A percentile compares a stretch with the other conserved stretches of the same genome.
Evolutionary conservation across 2,113 vertebrate genomes (phyloP).

Genomic region (Dolichallabes microphthalmus): DNA sequence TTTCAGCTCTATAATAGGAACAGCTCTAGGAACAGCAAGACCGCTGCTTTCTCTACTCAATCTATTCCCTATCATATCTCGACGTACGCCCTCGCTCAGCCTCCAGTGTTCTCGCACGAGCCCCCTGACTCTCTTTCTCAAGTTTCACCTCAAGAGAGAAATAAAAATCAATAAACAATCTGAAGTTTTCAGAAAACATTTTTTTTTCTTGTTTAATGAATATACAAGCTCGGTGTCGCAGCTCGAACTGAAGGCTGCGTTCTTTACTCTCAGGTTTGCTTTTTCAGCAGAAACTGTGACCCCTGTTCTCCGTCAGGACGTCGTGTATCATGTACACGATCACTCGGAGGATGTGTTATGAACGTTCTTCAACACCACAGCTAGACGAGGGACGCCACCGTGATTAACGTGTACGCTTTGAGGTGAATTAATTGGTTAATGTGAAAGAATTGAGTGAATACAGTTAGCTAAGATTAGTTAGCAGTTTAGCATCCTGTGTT

Average conservation of each 20-base stretch:
- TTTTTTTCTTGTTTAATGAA: slow-evolving; percentile 90
- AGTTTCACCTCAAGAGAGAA: slow-evolving; percentile 93
- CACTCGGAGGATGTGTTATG: neutral
- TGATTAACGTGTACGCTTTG: neutral
- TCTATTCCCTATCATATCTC: slow-evolving; percentile 63
- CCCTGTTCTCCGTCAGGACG: too few relatives aligned
- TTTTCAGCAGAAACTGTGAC: slow-evolving; percentile 52
- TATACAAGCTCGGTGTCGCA: slow-evolving; percentile 92
- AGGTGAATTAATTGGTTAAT: slow-evolving; percentile 29
- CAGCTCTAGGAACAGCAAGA: slow-evolving; percentile 38
- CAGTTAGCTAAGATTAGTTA: neutral
- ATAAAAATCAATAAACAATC: slow-evolving; percentile 99
- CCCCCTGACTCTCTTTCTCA: slow-evolving; percentile 88
- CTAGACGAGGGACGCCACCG: neutral
- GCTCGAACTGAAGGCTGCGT: slow-evolving; percentile 82
- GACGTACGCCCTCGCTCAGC: slow-evolving; percentile 72
- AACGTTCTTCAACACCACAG: neutral
- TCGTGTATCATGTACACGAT: neutral
- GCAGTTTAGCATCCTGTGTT: neutral
- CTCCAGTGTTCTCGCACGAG: slow-evolving; percentile 71
- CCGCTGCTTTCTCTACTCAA: slow-evolving; percentile 36
- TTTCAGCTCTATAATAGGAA: slow-evolving; percentile 25
- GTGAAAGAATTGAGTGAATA: neutral
- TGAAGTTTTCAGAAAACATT: slow-evolving; percentile 96
- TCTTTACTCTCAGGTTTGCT: slow-evolving; percentile 58